A percentile compares a stretch with the other conserved stretches of the same genome.
These are phyloP conservation scores for Salpingus planirostris DNA, from an alignment of 2,888 invertebrate genomes.

Conservation along the genomic window DNA sequence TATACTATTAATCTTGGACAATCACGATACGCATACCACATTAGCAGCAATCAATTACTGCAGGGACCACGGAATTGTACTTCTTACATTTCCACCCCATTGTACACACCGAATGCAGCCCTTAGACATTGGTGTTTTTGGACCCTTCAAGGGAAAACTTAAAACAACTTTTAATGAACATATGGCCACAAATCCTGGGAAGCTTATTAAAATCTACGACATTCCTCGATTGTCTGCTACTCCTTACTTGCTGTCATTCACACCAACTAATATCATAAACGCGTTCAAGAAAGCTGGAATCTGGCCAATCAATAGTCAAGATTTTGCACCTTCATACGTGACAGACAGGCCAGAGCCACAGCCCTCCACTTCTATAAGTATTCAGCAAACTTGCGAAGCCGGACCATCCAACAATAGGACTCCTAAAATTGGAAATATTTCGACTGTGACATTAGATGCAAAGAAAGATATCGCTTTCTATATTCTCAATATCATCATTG, in stretches of 20 bases:
- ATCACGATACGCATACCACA: conserved; percentile 17
- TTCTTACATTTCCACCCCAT: conserved; percentile 31
- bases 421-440: too few species aligned
- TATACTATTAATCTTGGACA: background rate
- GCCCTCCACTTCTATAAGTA: background rate
- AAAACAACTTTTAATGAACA: conserved; percentile 14
- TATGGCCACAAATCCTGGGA: conserved; percentile 19
- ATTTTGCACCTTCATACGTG: conserved; percentile 11
- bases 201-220: conserved; percentile 18
- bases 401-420: too few species aligned
- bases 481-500: background rate
- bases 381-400: background rate
- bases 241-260: conserved; percentile 9
- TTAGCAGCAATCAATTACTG: conserved; percentile 26
- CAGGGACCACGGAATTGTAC: conserved; percentile 29
- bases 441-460: too few species aligned
- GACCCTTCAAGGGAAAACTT: conserved; percentile 24
- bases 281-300: conserved; percentile 20
- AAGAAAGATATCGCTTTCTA: too few species aligned
- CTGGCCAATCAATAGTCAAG: conserved; percentile 17
- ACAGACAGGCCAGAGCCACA: background rate
- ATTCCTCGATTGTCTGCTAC: conserved; percentile 10
- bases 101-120: conserved; percentile 30
- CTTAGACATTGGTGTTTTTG: conserved; percentile 22
- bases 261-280: conserved; percentile 15